A percentile compares a stretch with the other conserved stretches of the same genome.
Conservation (phyloP, 2,113 vertebrate genomes). For the Hucho hucho region DNA sequence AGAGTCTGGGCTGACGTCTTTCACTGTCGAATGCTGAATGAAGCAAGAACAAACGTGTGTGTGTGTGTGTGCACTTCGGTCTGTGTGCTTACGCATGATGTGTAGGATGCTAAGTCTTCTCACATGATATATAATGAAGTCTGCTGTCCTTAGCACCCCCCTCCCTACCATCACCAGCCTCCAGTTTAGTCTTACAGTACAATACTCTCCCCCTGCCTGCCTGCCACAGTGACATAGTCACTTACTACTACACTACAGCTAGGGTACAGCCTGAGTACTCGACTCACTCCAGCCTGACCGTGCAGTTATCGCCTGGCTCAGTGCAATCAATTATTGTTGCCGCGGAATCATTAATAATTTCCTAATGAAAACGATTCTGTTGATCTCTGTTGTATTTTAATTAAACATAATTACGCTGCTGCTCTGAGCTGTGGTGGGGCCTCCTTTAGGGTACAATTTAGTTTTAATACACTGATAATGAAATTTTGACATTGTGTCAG, state of each 20-base stretch:
- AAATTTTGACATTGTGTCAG: constrained; percentile 99
- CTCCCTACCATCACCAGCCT: background rate
- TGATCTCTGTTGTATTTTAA: constrained; percentile 99
- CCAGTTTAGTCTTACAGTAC: too few species aligned
- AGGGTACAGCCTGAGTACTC: constrained; percentile 41
- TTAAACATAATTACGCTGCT: constrained; percentile 99
- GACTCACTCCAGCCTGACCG: constrained; percentile 76
- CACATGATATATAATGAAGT: background rate
- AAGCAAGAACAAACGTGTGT: constrained; percentile 43
- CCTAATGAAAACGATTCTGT: constrained; percentile 99
- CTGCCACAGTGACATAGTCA: background rate
- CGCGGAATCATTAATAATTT: constrained; percentile 99
- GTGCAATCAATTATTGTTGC: constrained; percentile 99
- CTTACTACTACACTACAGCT: constrained; percentile 21
- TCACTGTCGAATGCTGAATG: constrained; percentile 58
- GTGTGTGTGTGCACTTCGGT: constrained; percentile 33
- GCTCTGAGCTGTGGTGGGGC: constrained; percentile 94
- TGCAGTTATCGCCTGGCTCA: constrained; percentile 87
- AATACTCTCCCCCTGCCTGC: too few species aligned
- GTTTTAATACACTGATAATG: constrained; percentile 99
- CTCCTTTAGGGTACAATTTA: constrained; percentile 99
- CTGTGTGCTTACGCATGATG: too few species aligned
- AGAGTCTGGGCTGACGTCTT: constrained; percentile 63
- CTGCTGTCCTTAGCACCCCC: background rate
- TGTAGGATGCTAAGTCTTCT: background rate